Evolutionary conservation across 2,888 invertebrate genomes (phyloP), one percentile per base, ranked within the genome.

Genomic region (Protodeltote pygarga): DNA sequence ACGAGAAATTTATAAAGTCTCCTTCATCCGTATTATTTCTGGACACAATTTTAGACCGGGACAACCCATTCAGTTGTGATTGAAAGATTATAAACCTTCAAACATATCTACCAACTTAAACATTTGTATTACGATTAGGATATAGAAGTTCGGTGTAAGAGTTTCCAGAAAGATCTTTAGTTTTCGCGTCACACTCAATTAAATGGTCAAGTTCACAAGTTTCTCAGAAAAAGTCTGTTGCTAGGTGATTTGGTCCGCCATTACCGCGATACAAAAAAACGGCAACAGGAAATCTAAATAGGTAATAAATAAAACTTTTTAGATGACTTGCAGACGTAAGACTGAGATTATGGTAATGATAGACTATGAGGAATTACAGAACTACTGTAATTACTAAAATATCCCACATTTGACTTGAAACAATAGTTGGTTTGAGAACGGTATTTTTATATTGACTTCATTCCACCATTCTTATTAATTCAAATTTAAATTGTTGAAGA

Each of bases 291-390:
- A 46, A 46, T 23, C 24, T 29, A 27, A 29, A 41, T 38, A 13
- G 10, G 27, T 32, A 48, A 50, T 60, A 60, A 55, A 65, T 54
- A 37, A 45, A 35, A 16, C 5, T 63, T 51, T 49, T 59, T 51
- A 32, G 24, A 42, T 44, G 45, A 40, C 42, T 44, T 44, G 39
- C 46, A 19, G 33, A 31, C 45, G 46, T 5, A 31, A 47, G 25
- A 11, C 28, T 33, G 6, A 24, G 1, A 51, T 65, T 38, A 59
- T 5, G 6, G 3, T 62, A 54, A 62, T 59, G 27, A 40, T 29
- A 42, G 39, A 4, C 10, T n/a, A 3, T 14, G 5, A 29, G 15
- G 33, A 40, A 41, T 47, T 46, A 13, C 10, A 5, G 23, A 35
- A 27, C 34, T 13, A 17, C 46, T 13, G 27, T 25, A 40, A 34